Evolutionary conservation across 2,888 invertebrate species (phyloP).

Genomic region (Trichopria drosophilae): DNA sequence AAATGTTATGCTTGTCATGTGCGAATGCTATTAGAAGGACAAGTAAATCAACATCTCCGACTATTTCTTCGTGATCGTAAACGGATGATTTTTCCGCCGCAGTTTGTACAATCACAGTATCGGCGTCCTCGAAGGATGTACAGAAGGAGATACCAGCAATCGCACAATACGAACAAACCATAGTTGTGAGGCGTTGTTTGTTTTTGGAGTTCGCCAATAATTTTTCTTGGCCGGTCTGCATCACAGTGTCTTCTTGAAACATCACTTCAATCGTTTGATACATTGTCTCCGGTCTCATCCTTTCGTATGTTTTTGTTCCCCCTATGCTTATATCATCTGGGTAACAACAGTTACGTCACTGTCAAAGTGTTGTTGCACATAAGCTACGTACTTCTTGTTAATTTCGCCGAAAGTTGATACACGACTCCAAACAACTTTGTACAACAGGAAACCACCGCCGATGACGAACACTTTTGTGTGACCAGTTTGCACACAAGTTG

Average conservation of each 20-base stretch:
- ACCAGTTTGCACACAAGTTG: conserved; percentile 19
- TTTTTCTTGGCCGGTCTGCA: too few relatives aligned
- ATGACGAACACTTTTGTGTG: too few relatives aligned
- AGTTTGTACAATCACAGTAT: conserved; percentile 49
- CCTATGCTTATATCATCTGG: conserved; percentile 38
- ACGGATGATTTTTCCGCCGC: not conserved
- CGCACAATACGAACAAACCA: conserved; percentile 49
- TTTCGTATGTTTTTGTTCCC: too few relatives aligned
- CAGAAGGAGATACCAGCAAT: too few relatives aligned
- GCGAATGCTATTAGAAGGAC: not conserved
- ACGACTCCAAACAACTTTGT: too few relatives aligned
- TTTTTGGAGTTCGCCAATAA: too few relatives aligned
- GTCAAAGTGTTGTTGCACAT: conserved; percentile 29
- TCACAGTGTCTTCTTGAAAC: conserved; percentile 49
- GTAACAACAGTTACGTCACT: conserved; percentile 31
- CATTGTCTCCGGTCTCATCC: conserved; percentile 50
- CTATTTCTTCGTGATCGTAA: not conserved
- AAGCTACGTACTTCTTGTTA: conserved; percentile 37
- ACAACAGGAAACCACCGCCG: too few relatives aligned
- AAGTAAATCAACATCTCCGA: not conserved
- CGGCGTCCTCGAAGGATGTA: conserved; percentile 52
- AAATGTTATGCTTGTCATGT: not conserved
- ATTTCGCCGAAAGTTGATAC: too few relatives aligned
- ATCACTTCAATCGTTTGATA: conserved; percentile 49
- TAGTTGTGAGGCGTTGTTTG: conserved; percentile 41